A percentile compares a stretch with the other conserved stretches of the same genome.
phyloP scores from a whole-genome alignment of 2,797 vertebrate genomes.

The Lemur catta region DNA sequence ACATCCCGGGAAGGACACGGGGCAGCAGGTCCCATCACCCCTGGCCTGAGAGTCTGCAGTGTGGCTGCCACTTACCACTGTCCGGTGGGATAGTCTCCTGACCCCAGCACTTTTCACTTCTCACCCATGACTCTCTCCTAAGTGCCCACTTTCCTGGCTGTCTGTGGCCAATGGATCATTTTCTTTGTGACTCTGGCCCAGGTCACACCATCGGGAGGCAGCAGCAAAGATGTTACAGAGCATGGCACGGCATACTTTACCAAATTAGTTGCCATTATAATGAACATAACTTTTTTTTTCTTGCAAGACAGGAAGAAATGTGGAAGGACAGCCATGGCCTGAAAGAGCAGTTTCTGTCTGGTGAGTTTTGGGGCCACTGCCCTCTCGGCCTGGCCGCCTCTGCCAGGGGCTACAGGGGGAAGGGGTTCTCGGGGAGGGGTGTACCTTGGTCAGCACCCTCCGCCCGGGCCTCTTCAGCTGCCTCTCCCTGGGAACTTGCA shows the following conservation, averaged over 20 bases:
- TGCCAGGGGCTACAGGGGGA: neutral
- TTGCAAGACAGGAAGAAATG: neutral
- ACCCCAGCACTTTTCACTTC: neutral
- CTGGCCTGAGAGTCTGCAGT: too few species aligned
- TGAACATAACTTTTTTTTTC: neutral
- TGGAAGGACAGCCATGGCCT: neutral
- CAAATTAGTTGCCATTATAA: neutral
- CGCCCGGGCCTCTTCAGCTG: neutral
- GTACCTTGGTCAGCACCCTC: neutral
- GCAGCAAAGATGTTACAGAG: neutral
- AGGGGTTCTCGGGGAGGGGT: neutral
- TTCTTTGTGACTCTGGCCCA: neutral
- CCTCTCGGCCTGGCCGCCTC: neutral
- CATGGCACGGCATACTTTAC: neutral
- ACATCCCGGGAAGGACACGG: neutral
- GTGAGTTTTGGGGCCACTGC: neutral
- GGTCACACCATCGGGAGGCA: neutral
- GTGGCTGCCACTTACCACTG: neutral
- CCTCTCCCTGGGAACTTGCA: neutral
- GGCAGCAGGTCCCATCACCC: neutral
- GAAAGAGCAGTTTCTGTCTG: too few species aligned
- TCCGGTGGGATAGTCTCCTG: neutral
- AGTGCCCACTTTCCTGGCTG: neutral
- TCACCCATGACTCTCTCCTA: rapidly evolving
- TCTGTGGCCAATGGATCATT: too few species aligned